Evolutionary conservation across 2,113 vertebrate genomes (phyloP), one percentile per base, ranked within the genome.

Genomic region (Corapipo altera): DNA sequence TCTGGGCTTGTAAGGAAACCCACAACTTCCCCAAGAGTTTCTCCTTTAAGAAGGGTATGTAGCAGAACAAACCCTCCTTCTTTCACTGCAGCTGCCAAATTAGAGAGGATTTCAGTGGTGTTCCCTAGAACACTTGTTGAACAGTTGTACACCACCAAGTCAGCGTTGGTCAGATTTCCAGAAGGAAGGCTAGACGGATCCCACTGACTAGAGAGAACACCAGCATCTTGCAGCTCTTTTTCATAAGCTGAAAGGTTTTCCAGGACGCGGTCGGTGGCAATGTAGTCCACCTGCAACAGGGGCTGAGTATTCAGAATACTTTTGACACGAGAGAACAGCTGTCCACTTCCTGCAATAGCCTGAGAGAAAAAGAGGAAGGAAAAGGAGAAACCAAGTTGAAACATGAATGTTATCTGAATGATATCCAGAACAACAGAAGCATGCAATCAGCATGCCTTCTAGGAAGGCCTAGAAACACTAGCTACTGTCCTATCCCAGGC

Each of bases 1-100:
- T 97, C 98, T 2, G 97, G 97, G 19, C 96, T 96, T 55, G 97
- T 98, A 74, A 99, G 98, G 93, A 99, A 99, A 65, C 98, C 52
- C 9, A 99, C 96, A 0, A 84, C 98, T 91, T 99, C 99, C 23
- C 98, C 98, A 24, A 99, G 94, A 16, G 97, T 97, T 64, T 99
- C 97, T 51, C 98, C 99, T 71, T 97, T 97, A 28, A 99, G 98
- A 85, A 99, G 96, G 0, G 98, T 98, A 96, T 99, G 99, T 14
- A 99, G 43, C 64, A 99, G 97, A 77, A 99, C 62, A 96, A 99
- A 99, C 3, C 99, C 99, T 2, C 98, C 98, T 52, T 98, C 98
- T 94, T 98, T 99, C 48, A 98, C 95, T 32, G 98, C 97, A 16
- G 99, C 98, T 15, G 90, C 92, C 97, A 99, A 98, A 93, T 99